phyloP scores from a whole-genome alignment of 2,113 vertebrate species.

The Penelope pileata region DNA sequence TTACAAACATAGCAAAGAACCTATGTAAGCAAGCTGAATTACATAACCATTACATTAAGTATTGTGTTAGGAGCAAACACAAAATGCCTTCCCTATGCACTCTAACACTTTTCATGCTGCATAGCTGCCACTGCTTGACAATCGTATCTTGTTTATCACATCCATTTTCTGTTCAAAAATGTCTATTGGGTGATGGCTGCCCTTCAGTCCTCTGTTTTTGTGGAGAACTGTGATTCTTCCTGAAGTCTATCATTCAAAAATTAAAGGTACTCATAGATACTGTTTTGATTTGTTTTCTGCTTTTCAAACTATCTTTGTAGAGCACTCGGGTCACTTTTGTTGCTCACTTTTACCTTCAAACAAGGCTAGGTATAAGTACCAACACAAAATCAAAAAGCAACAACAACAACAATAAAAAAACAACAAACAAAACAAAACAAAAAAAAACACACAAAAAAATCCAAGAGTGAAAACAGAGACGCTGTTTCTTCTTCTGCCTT shows the following conservation, averaged over 20 bases:
- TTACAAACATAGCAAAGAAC: neutral
- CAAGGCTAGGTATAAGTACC: neutral
- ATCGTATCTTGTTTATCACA: conserved; percentile 2
- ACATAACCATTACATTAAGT: neutral
- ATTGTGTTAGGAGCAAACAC: conserved; percentile 14
- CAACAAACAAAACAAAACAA: too few relatives aligned
- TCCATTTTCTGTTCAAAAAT: neutral
- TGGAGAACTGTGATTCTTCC: neutral
- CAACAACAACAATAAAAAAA: too few relatives aligned
- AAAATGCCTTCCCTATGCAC: neutral
- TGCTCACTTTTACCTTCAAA: neutral
- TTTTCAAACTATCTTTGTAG: neutral
- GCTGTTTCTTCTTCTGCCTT: neutral
- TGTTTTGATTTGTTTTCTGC: neutral
- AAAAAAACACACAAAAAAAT: neutral
- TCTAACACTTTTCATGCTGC: neutral
- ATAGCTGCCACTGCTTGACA: neutral
- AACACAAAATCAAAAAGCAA: neutral
- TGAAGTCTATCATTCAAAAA: neutral
- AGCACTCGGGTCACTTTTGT: neutral
- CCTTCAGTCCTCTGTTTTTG: neutral
- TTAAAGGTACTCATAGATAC: neutral
- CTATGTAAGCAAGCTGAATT: neutral
- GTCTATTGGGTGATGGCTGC: neutral
- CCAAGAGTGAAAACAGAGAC: neutral